Conservation (phyloP, 2,797 vertebrate genomes). For the Myotis daubentonii region DNA sequence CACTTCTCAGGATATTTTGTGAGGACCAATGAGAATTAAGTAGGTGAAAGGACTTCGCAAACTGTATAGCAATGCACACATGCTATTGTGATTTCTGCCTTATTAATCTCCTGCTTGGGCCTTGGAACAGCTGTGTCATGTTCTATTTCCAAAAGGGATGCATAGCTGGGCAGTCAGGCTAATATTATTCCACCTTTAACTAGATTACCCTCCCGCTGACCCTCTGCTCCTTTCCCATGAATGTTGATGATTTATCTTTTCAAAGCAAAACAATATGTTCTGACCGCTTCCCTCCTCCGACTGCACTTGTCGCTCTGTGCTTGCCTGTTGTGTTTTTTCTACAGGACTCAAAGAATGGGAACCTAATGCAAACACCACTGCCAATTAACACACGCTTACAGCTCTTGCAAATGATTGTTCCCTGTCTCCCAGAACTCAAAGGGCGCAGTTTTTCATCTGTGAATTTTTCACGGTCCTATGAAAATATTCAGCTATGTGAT, state of each 20-base stretch:
- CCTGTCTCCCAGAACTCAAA: not conserved
- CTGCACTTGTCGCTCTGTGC: slow-evolving; percentile 8
- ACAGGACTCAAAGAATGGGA: slow-evolving; percentile 11
- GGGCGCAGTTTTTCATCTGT: not conserved
- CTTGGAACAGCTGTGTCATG: not conserved
- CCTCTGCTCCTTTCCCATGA: slow-evolving; percentile 35
- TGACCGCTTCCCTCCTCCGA: not conserved
- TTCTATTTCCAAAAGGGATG: not conserved
- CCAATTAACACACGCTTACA: slow-evolving; percentile 20
- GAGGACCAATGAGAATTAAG: not conserved
- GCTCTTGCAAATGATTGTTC: not conserved
- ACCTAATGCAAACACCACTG: not conserved
- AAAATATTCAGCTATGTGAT: slow-evolving; percentile 45
- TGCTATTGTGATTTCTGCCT: not conserved
- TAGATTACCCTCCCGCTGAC: slow-evolving; percentile 40
- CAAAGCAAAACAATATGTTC: slow-evolving; percentile 1
- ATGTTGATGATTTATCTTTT: slow-evolving; percentile 54
- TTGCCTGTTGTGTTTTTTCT: not conserved
- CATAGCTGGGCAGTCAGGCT: slow-evolving; percentile 4
- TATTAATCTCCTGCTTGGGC: not conserved
- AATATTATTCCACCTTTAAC: slow-evolving; percentile 50
- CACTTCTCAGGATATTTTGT: not conserved
- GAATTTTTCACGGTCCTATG: slow-evolving; percentile 67
- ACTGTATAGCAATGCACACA: not conserved
- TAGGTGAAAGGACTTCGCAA: not conserved